Base-by-base conservation (phyloP, 2,113 vertebrate genomes). In the Albula glossodonta region DNA sequence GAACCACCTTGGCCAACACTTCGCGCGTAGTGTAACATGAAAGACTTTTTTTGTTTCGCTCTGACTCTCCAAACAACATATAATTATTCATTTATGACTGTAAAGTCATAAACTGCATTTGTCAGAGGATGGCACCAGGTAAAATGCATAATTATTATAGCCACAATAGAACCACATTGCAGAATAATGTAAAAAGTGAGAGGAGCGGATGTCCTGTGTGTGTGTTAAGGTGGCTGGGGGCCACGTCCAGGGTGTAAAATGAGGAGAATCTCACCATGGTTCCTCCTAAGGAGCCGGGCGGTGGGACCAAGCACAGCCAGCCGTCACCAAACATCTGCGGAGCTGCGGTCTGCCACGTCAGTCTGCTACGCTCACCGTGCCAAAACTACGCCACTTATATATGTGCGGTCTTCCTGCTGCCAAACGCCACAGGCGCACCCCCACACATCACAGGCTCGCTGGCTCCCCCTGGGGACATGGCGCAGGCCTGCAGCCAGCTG, bases 311-410 rank as follows among this genome's bases (percentile, higher is more conserved):
- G 86, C 49, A 86, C 60, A 90, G 88, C 91, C 91, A 91, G 89
- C 88, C 85, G 80, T 91, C 91, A 80, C 89, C 89, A 84, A 87
- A 91, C 90, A 91, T 91, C 91, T 91, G 89, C 87, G 86, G 84
- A 51, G 41, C 83, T 83, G 87, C 31, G 88, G 84, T 66, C 60
- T 4, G 19, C 60, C 4, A 66, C 56, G 48, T 80, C 48, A 25
- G 56, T 85, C 57, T 48, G 78, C 48, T 6, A 85, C 80, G 84
- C 53, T 66, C 15, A n/a, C 19, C 83, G 86, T 81, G 88, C 91
- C 91, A 89, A 88, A 77, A 87, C 81, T 83, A 80, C 49, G 12
- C 83, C 74, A 79, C 88, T 91, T 91, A 74, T 91, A 91, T 91
- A 90, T 83, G 83, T 66, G 83, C 48, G 82, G 31, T 41, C 84